Evolutionary conservation across 1,140 invertebrate genomes (phyloP).

Genomic region (Monomorium pharaonis): DNA sequence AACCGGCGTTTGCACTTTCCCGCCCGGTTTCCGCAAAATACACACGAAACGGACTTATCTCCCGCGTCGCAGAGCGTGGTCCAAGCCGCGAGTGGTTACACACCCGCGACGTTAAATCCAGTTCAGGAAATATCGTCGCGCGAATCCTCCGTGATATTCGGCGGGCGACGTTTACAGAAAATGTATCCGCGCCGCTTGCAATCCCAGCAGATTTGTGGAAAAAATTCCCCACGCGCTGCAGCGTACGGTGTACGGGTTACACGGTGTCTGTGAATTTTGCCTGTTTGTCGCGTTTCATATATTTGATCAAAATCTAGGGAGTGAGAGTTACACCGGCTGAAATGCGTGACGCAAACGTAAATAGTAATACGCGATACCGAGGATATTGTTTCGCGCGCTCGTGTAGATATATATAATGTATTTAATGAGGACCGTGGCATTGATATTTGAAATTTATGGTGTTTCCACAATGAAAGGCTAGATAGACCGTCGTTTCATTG

Average conservation of each 20-base stretch:
- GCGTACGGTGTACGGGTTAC: not conserved
- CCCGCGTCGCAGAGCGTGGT: not conserved
- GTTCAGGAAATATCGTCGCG: slow-evolving; percentile 25
- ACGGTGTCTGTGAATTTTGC: not conserved
- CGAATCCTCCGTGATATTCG: slow-evolving; percentile 27
- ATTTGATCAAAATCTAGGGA: not conserved
- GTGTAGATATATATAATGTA: not conserved
- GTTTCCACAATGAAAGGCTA: not conserved
- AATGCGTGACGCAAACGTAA: not conserved
- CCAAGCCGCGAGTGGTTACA: slow-evolving; percentile 1
- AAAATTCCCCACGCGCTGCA: not conserved
- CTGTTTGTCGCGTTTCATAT: not conserved
- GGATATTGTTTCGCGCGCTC: not conserved
- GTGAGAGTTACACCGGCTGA: not conserved
- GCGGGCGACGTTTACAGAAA: slow-evolving; percentile 13
- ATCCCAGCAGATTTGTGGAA: slow-evolving; percentile 34
- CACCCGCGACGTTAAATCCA: slow-evolving; percentile 36
- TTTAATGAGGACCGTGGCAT: slow-evolving; percentile 13
- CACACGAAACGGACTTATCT: slow-evolving; percentile 48
- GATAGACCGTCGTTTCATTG: not conserved
- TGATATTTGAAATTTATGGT: not conserved
- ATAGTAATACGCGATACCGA: not conserved
- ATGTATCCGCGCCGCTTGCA: not conserved
- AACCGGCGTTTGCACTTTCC: slow-evolving; percentile 36
- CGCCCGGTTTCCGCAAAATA: slow-evolving; percentile 9